Evolutionary conservation across 1,140 invertebrate species (phyloP), one percentile per base, ranked within the genome.

Genomic region (Solen grandis): DNA sequence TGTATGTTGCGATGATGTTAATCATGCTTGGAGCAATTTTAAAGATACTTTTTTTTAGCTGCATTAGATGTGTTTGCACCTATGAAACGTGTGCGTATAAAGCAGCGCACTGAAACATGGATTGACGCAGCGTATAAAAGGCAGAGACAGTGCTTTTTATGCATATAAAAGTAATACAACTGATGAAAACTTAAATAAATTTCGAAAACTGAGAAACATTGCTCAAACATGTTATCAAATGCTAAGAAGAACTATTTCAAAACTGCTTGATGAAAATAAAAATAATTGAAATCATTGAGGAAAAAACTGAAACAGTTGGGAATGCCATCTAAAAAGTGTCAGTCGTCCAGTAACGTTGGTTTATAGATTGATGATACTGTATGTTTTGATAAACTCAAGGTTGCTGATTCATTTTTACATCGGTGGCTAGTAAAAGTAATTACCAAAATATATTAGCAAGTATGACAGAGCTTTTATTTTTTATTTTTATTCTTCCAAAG

Each of bases 361-460:
- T 46, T 46, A 46, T 10, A 46, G 41, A 46, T 10, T 35, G 13
- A 55, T 31, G 68, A 57, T 62, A 33, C 25, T 25, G 29, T 62
- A 22, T 62, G 59, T 29, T 62, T 62, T 62, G 59, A 62, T 62
- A 62, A 62, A 62, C 59, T n/a, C 25, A 25, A 19, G 59, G 29
- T 25, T 19, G 16, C 31, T 62, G 27, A 72, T 27, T 52, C 36
- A 14, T 72, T 72, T 72, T 72, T 72, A 72, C 68, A 38, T 50
- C 29, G 54, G 22, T 72, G 27, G 68, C 68, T 33, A 16, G 16
- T 29, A 72, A 72, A 55, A 2, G 35, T 35, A 72, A 46, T 46
- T 46, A 46, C 41, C 41, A 41, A 70, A 54, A 29, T 46, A 19
- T 46, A 10, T 46, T 46, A 46, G 8, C 8, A 46, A 46, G 19